phyloP scores from a whole-genome alignment of 2,888 invertebrate genomes.

The Dastarcus helophoroides region DNA sequence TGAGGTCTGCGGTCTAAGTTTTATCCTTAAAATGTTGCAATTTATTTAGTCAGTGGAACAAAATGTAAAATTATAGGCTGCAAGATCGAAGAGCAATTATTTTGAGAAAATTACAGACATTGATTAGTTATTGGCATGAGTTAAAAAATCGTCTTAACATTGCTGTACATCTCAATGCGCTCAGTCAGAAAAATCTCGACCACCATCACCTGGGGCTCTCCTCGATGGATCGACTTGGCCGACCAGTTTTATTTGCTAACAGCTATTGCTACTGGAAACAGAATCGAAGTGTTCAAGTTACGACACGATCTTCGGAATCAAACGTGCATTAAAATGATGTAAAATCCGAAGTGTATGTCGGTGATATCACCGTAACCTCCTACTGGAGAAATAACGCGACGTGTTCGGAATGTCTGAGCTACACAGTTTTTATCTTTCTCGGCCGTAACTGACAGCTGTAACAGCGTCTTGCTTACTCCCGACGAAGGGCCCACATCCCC shows the following conservation, averaged over 20 bases:
- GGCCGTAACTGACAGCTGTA: background rate
- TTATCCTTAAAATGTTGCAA: slow-evolving; percentile 1
- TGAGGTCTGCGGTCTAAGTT: background rate
- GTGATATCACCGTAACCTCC: slow-evolving; percentile 18
- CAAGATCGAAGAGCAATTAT: slow-evolving; percentile 20
- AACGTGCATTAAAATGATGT: slow-evolving; percentile 8
- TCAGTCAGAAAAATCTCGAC: background rate
- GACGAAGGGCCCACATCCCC: background rate
- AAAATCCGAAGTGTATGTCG: slow-evolving; percentile 14
- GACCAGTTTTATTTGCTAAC: slow-evolving; percentile 31
- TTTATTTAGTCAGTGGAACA: slow-evolving; percentile 11
- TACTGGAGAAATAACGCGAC: slow-evolving; percentile 29
- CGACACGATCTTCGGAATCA: slow-evolving; percentile 14
- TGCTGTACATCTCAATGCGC: slow-evolving; percentile 17
- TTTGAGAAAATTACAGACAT: slow-evolving; percentile 25
- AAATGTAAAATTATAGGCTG: slow-evolving; percentile 21
- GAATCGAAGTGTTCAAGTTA: slow-evolving; percentile 19
- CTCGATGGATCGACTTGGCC: slow-evolving; percentile 20
- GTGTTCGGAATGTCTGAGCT: slow-evolving; percentile 28
- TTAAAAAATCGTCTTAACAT: slow-evolving; percentile 25
- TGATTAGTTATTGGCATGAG: slow-evolving; percentile 27
- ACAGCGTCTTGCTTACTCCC: background rate
- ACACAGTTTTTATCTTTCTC: background rate
- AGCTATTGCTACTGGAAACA: slow-evolving; percentile 32
- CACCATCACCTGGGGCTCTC: slow-evolving; percentile 3